Percentiles rank a stretch among this genome's conserved stretches.
Evolutionary conservation across 1,140 invertebrate species (phyloP).

Genomic region (Parasteatoda tepidariorum): DNA sequence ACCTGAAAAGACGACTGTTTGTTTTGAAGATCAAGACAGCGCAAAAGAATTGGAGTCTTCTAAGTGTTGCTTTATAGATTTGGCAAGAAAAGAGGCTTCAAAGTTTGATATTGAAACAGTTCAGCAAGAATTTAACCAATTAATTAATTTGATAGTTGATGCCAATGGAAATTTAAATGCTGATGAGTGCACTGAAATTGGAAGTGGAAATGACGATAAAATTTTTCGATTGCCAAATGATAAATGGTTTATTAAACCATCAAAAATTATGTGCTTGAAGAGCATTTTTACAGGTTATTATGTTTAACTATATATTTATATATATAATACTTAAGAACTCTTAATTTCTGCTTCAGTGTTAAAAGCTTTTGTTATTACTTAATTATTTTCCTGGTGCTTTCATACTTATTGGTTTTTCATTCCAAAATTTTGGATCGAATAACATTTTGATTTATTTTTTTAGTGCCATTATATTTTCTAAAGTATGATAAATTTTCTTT

Average conservation of each 20-base stretch:
- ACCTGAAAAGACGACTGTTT: background rate
- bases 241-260: slow-evolving; percentile 35
- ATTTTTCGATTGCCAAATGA: slow-evolving; percentile 4
- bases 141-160: background rate
- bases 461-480: no score
- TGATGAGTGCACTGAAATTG: background rate
- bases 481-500: no score
- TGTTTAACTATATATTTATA: slow-evolving; percentile 12
- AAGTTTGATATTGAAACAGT: background rate
- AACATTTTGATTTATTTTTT: no score
- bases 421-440: no score
- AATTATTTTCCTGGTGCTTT: no score
- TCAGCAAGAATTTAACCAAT: background rate
- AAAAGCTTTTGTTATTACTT: no score
- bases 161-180: background rate
- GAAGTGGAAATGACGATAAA: background rate
- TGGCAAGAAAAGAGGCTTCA: background rate
- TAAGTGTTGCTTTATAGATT: slow-evolving; percentile 14
- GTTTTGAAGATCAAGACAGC: background rate
- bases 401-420: no score
- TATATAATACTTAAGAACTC: no score
- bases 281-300: slow-evolving; percentile 34
- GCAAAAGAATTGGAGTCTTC: background rate
- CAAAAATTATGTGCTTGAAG: slow-evolving; percentile 13
- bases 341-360: no score